Base-by-base conservation (phyloP, 2,888 invertebrate species). In the Anorthoa munda region DNA sequence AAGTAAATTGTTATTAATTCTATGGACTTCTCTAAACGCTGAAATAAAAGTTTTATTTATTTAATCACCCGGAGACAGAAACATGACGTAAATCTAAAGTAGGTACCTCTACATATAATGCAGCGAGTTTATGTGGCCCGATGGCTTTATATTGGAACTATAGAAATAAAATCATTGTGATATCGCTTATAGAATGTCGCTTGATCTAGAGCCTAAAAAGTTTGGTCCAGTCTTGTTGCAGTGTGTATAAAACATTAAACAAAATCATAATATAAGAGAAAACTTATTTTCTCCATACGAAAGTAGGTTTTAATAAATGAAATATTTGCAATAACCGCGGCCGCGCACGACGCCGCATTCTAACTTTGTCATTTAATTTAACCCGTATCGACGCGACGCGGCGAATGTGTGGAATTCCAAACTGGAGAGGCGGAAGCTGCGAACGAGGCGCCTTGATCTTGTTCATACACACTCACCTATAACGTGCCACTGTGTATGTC, bases 401-500 rank as follows among this genome's bases (percentile, higher is more conserved):
- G 75, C 71, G 87, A 85, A 85, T 84, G 89, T 87, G 86, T 85
- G 90, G 92, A 92, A 95, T 95, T 92, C 90, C 91, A 83, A 86
- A 88, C 86, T 88, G 88, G 90, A 93, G 92, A 93, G 93, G 91
- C 95, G 95, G 95, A 95, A 94, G 93, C 92, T 91, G 93, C 86
- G 88, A 90, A 87, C 87, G 87, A 87, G 89, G 91, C 87, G 91
- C 95, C 94, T 95, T 95, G 94, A 95, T 95, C 94, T 95, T 93
- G 92, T 89, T 87, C 90, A 87, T 84, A 84, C 81, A 86, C 77
- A 87, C 79, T 73, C 83, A 84, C 72, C 67, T 75, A 78, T 83
- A 78, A 72, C 73, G 77, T 79, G 66, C 70, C 72, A 58, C 56
- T 73, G 74, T 72, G 68, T 83, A 76, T 78, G 80, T 70, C 66